Base-by-base conservation (phyloP, 64 coral and sea anemone species). In the Exaiptasia diaphana region DNA sequence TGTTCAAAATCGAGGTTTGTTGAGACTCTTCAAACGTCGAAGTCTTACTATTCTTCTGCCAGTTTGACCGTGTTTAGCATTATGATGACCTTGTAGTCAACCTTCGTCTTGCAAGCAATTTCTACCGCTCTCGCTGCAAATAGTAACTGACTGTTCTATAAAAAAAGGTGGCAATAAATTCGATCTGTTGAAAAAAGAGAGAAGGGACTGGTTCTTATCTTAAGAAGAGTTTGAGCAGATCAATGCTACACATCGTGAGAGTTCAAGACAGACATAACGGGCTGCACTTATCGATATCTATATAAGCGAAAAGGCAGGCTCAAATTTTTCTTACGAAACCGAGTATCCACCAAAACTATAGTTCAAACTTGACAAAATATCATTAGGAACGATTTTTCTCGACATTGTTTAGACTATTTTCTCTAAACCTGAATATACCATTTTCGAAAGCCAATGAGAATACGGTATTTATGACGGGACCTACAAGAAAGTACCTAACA, bases 61-160 rank as follows among this genome's bases (percentile, higher is more conserved):
- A n/a, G n/a, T 38, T 77, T 46, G 31, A 53, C 36, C 36, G 57
- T 80, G 77, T 59, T 80, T 80, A 41, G 77, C 59, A 65, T 23
- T 40, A 63, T 57, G 23, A 53, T 79, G 76, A 33, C 76, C n/a
- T 58, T 53, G 42, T 79, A 62, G 32, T 34, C 53, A 63, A 53
- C 77, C 43, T 50, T 64, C 14, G 77, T 43, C 50, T 80, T 80
- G n/a, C n/a, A n/a, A n/a, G 53, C 50, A 80, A 33, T 63, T 64
- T 45, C 63, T 80, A 22, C 76, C 76, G 41, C 56, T 62, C 7
- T 80, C 76, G 18, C 24, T 65, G 60, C 77, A 80, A 40, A 65
- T 36, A 56, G 64, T 79, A 21, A 37, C 38, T 62, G 52, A 26
- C 55, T 17, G 25, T 39, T 50, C 41, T 26, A 32, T 34, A 8